Conservation (phyloP, 2,113 vertebrate genomes). For the Python bivittatus region DNA sequence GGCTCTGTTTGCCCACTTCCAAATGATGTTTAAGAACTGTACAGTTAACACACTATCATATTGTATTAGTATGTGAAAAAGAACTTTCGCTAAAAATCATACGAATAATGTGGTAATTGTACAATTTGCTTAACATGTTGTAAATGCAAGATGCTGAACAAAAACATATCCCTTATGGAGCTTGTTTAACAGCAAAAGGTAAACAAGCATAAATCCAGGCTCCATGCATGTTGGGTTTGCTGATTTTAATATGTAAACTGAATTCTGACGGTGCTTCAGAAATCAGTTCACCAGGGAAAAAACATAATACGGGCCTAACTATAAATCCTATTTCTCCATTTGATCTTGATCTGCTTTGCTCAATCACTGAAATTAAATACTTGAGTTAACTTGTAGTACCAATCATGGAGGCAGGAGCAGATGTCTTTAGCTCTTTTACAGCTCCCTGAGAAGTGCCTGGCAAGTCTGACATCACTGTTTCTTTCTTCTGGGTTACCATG, state of each 20-base stretch:
- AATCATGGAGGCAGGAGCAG: not conserved
- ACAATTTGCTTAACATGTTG: too few species aligned
- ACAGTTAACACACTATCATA: too few species aligned
- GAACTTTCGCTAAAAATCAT: too few species aligned
- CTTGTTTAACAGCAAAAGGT: too few species aligned
- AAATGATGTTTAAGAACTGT: too few species aligned
- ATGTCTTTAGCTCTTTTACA: not conserved
- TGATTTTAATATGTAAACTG: not conserved
- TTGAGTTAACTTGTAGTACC: not conserved
- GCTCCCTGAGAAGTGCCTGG: not conserved
- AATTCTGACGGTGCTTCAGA: not conserved
- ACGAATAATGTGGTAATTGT: too few species aligned
- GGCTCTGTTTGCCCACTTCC: too few species aligned
- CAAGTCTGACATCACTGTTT: not conserved
- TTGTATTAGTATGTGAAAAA: too few species aligned
- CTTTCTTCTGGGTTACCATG: not conserved
- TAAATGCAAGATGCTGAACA: too few species aligned
- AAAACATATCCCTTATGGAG: too few species aligned
- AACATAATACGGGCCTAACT: not conserved
- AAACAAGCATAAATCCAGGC: too few species aligned
- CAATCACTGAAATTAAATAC: not conserved
- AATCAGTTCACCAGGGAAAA: not conserved
- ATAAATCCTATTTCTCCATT: not conserved
- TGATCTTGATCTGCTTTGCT: not conserved
- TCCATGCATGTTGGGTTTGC: too few species aligned